A percentile compares a stretch with the other conserved stretches of the same genome.
phyloP scores from a whole-genome alignment of 2,888 invertebrate species.

The Strigamia crassipes region DNA sequence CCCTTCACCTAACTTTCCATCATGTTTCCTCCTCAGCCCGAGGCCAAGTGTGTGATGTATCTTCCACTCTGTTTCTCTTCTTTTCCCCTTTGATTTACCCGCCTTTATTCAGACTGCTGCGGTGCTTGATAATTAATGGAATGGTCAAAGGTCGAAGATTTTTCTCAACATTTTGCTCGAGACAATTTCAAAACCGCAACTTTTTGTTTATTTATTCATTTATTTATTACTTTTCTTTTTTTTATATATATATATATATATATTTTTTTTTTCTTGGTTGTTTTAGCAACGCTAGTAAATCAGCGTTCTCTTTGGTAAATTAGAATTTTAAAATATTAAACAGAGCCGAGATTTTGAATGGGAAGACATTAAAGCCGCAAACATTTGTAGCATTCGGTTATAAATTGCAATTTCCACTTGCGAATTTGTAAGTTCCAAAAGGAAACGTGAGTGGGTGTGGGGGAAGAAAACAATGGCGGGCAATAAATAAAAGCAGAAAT shows the following conservation, averaged over 20 bases:
- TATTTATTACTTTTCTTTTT: neutral
- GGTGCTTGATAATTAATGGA: neutral
- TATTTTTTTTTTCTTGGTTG: neutral
- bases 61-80: conserved; percentile 13
- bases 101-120: neutral
- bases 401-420: conserved; percentile 12
- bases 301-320: neutral
- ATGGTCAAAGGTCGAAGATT: neutral
- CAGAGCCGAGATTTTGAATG: conserved; percentile 6
- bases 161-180: neutral
- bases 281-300: neutral
- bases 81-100: conserved; percentile 19
- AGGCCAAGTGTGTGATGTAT: conserved; percentile 21
- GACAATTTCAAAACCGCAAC: neutral
- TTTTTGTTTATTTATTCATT: too few species aligned
- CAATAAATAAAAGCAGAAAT: neutral
- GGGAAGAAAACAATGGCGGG: neutral
- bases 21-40: neutral
- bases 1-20: conserved; percentile 16
- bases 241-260: too few species aligned
- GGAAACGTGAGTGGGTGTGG: neutral
- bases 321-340: conserved; percentile 11
- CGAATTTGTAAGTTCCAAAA: neutral
- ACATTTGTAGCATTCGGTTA: neutral
- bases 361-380: neutral